phyloP scores from a whole-genome alignment of 2,888 invertebrate species.

The Dynastes tityus region DNA sequence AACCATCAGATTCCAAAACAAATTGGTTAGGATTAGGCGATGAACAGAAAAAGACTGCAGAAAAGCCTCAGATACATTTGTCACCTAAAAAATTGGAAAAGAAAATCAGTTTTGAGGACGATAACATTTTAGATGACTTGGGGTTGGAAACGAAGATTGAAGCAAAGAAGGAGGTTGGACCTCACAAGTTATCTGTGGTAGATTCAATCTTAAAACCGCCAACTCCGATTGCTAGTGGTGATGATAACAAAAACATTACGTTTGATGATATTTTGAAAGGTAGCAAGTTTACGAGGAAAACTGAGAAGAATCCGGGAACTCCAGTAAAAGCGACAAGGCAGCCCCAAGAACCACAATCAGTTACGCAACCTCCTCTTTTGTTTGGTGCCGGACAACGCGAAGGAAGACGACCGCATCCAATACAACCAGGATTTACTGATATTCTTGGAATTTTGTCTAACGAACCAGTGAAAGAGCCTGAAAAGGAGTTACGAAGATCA shows the following conservation, averaged over 20 bases:
- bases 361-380: not conserved
- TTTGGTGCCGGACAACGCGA: conserved; percentile 57
- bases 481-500: conserved; percentile 41
- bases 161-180: conserved; percentile 51
- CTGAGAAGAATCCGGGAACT: conserved; percentile 60
- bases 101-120: conserved; percentile 64
- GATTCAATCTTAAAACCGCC: conserved; percentile 64
- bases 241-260: conserved; percentile 59
- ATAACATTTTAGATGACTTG: conserved; percentile 64
- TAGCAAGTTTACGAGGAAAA: conserved; percentile 57
- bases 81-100: conserved; percentile 53
- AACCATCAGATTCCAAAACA: conserved; percentile 57
- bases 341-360: conserved; percentile 55
- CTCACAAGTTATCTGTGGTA: conserved; percentile 61
- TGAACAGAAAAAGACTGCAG: conserved; percentile 49
- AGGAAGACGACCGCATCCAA: conserved; percentile 60
- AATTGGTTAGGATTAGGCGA: conserved; percentile 62
- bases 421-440: conserved; percentile 70
- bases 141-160: conserved; percentile 58
- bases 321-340: conserved; percentile 65
- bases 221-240: conserved; percentile 49
- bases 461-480: conserved; percentile 58
- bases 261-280: conserved; percentile 66
- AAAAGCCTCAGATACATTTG: conserved; percentile 44
- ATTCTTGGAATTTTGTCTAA: conserved; percentile 72